Percentiles rank a stretch among this genome's conserved stretches.
Conservation (phyloP, 2,797 vertebrate species). For the Amniataba percoides region DNA sequence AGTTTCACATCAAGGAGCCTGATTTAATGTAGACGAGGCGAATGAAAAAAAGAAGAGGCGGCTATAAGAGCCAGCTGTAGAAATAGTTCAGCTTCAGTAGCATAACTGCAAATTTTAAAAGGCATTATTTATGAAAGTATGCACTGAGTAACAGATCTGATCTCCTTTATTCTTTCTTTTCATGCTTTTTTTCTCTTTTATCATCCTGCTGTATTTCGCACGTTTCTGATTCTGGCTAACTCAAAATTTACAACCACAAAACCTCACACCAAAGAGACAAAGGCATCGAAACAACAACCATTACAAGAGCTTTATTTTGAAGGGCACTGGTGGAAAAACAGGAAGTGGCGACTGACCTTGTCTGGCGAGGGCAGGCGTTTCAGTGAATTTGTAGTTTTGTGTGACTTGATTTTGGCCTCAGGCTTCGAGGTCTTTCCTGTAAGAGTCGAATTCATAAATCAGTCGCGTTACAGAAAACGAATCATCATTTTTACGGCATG, state of each 20-base stretch:
- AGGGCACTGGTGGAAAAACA: neutral
- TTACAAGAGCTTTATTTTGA: slow-evolving; percentile 3
- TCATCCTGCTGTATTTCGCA: neutral
- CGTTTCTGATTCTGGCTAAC: neutral
- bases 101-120: neutral
- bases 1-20: slow-evolving; percentile 36
- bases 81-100: slow-evolving; percentile 1
- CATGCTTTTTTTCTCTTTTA: too few species aligned
- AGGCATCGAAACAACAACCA: neutral
- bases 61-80: neutral
- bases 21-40: slow-evolving; percentile 41
- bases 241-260: neutral
- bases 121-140: neutral
- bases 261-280: neutral
- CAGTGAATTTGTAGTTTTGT: neutral
- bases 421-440: neutral
- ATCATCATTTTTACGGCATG: neutral
- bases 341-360: neutral
- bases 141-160: neutral
- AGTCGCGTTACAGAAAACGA: neutral
- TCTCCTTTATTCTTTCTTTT: neutral
- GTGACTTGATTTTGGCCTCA: slow-evolving; percentile 1
- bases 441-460: neutral
- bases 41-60: slow-evolving; percentile 11
- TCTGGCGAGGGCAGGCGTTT: neutral